Conservation (phyloP, 1,140 invertebrate genomes). For the Conopomorpha cramerella region DNA sequence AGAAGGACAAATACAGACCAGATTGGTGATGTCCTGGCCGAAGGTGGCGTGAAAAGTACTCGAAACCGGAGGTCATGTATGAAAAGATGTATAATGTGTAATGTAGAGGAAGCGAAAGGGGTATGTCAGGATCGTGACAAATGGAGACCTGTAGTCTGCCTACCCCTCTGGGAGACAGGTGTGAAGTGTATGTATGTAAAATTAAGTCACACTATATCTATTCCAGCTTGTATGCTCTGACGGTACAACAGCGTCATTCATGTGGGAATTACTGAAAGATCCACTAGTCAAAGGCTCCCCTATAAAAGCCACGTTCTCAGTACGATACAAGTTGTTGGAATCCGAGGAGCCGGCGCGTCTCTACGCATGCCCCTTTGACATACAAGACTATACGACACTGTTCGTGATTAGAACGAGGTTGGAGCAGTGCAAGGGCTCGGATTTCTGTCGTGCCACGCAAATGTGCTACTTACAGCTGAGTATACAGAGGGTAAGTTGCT, state of each 20-base stretch:
- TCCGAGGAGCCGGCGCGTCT: constrained; percentile 50
- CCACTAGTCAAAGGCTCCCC: constrained; percentile 61
- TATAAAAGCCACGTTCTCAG: constrained; percentile 72
- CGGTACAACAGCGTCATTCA: constrained; percentile 75
- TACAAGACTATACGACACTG: constrained; percentile 72
- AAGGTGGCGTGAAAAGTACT: too few relatives aligned
- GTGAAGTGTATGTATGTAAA: too few relatives aligned
- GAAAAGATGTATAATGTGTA: too few relatives aligned
- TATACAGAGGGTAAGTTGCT: constrained; percentile 41
- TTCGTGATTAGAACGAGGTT: constrained; percentile 82
- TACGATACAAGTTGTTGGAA: constrained; percentile 65
- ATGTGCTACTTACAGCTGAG: constrained; percentile 83
- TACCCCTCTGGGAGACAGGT: too few relatives aligned
- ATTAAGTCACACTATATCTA: too few relatives aligned
- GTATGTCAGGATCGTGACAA: too few relatives aligned
- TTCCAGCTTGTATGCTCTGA: constrained; percentile 55
- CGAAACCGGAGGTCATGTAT: too few relatives aligned
- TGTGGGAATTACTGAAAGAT: constrained; percentile 79
- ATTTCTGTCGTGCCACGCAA: constrained; percentile 86
- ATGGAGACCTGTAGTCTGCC: too few relatives aligned
- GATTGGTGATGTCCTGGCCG: too few relatives aligned
- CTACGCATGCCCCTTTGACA: constrained; percentile 63
- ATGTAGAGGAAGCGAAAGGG: too few relatives aligned
- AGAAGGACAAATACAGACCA: too few relatives aligned
- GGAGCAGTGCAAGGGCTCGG: constrained; percentile 78